Base-by-base conservation (phyloP, 2,797 vertebrate species). In the Pangasius macronema region DNA sequence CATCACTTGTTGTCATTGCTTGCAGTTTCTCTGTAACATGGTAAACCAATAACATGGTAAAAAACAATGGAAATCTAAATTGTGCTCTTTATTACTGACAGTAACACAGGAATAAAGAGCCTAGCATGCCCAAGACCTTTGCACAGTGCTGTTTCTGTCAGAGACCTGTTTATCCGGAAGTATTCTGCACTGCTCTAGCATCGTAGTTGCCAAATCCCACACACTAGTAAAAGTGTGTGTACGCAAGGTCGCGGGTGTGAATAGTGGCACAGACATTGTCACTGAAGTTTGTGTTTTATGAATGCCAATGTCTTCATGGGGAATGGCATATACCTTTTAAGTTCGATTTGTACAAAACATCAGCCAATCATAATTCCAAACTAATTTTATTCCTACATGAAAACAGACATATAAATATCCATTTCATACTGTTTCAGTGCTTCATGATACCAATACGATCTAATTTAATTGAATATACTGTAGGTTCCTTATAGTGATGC, bases 51-150 rank as follows among this genome's bases (percentile, higher is more conserved):
- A 76, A 76, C 73, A n/a, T 51, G 27, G 27, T 30, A 76, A n/a
- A 76, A n/a, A n/a, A n/a, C n/a, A n/a, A n/a, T 30, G 30, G 46
- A 51, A 76, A 76, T 76, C 46, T 75, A 72, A 72, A 24, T 75
- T 75, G 11, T 75, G 72, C 13, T 51, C 14, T 13, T 75, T 75
- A 27, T 75, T 49, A 75, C 24, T 75, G 42, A n/a, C 24, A 36
- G 49, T 75, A 75, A 49, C n/a, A 49, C 11, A 73, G 39, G 9
- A 73, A 46, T 9, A 22, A 72, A 10, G 5, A 24, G 36, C 5
- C 3, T 33, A 6, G 65, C 16, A 33, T 72, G 6, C 20, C 24
- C 36, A 3, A 51, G 1, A 75, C 5, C 27, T 7, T 27, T 24
- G 46, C 73, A 30, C 49, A 55, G n/a, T 8, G 51, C 51, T 36